phyloP scores from a whole-genome alignment of 2,797 vertebrate genomes.

The Pseudomugil gertrudae region DNA sequence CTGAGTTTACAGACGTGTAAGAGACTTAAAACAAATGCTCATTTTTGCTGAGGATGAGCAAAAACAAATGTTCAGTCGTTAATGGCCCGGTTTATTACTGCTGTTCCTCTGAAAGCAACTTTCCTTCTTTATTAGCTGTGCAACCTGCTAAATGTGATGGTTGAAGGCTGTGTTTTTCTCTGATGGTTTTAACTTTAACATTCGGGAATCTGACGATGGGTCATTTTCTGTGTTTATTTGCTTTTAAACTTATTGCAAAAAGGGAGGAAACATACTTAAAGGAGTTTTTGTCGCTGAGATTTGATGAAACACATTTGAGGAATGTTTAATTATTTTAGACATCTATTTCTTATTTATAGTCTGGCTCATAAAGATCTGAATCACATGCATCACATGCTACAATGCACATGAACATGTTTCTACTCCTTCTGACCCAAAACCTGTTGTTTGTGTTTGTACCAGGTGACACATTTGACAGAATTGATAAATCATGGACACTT shows the following conservation, averaged over 20 bases:
- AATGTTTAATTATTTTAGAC: not conserved
- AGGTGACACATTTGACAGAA: not conserved
- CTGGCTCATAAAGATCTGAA: not conserved
- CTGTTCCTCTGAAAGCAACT: constrained; percentile 19
- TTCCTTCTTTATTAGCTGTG: constrained; percentile 50
- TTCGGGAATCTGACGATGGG: too few species aligned
- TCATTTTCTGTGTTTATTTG: constrained; percentile 12
- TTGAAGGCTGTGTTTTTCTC: constrained; percentile 43
- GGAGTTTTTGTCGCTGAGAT: constrained; percentile 8
- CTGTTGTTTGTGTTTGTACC: constrained; percentile 6
- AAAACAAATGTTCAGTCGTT: constrained; percentile 15
- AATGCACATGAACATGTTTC: not conserved
- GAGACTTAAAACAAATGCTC: not conserved
- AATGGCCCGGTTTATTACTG: constrained; percentile 36
- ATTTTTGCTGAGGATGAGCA: constrained; percentile 4
- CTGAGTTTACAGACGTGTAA: not conserved
- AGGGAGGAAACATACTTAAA: constrained; percentile 8
- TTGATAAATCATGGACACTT: not conserved
- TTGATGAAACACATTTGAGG: not conserved
- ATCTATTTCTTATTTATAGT: not conserved
- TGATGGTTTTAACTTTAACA: too few species aligned
- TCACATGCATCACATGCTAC: not conserved
- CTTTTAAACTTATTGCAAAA: constrained; percentile 18
- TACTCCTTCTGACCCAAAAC: not conserved
- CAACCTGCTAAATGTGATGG: constrained; percentile 56